Base-by-base conservation (phyloP, 2,113 vertebrate genomes). In the Hiodon tergisus region DNA sequence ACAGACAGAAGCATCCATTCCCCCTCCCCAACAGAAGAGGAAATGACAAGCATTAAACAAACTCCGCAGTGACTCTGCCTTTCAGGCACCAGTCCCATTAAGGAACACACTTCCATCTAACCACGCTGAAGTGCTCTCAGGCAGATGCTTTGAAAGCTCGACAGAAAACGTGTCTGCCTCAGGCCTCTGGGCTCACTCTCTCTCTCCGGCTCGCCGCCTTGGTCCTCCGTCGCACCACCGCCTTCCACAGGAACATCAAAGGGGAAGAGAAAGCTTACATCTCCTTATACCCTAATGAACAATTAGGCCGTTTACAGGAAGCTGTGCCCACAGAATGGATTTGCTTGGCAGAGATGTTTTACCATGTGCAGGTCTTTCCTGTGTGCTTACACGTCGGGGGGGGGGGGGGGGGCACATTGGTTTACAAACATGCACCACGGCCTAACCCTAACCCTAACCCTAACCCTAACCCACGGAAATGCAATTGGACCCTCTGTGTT, bases 11-110 rank as follows among this genome's bases (percentile, higher is more conserved):
- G 31, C 31, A 31, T 31, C 31, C 31, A 31, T 14, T 57, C 54
- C 4, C 53, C 47, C 46, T 6, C 14, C 65, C 14, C 17, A 55
- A 55, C 11, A 14, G 54, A 75, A 75, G 46, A 17, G 65, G 51
- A 68, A 13, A 14, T 55, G 65, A 51, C 47, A 13, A 50, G 65
- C 63, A 16, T 63, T 75, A 59, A 68, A 14, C 72, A 59, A 67
- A 66, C 60, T 46, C 71, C 17, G 51, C 60, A 53, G 47, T 10
- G 50, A 52, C 31, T 7, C 55, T 51, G 13, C 53, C 65, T 65
- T 67, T 67, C 65, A n/a, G 73, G 73, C 65, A 14, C 46, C 8
- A 3, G 6, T 50, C 54, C 50, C 46, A 17, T 11, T 4, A 31
- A 59, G 65, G 46, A 67, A 59, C 47, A 14, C 6, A 48, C 65